phyloP scores from a whole-genome alignment of 64 coral and sea anemone genomes.

The Catalaphyllia jardinei region DNA sequence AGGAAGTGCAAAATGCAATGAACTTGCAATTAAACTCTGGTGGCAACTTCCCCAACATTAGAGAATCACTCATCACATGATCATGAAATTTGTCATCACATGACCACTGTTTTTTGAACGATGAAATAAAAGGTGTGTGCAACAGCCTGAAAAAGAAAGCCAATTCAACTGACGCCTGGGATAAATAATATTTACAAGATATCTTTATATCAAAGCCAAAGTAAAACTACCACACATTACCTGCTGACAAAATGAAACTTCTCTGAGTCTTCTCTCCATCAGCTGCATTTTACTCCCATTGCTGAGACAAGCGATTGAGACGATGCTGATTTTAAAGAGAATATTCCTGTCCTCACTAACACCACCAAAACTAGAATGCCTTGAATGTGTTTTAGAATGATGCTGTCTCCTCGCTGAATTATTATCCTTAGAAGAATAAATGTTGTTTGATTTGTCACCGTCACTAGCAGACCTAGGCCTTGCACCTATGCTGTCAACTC shows the following conservation, averaged over 20 bases:
- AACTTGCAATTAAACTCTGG: too few relatives aligned
- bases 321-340: conserved; percentile 64
- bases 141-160: too few relatives aligned
- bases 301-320: conserved; percentile 47
- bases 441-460: conserved; percentile 65
- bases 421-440: neutral
- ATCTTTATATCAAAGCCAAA: too few relatives aligned
- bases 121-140: too few relatives aligned
- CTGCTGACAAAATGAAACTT: conserved; percentile 99
- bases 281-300: conserved; percentile 38
- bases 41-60: too few relatives aligned
- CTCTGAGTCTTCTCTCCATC: conserved; percentile 85
- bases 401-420: neutral
- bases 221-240: neutral
- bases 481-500: conserved; percentile 6
- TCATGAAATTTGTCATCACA: too few relatives aligned
- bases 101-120: too few relatives aligned
- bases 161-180: too few relatives aligned
- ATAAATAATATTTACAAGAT: too few relatives aligned
- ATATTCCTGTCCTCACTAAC: conserved; percentile 67
- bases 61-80: too few relatives aligned
- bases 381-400: conserved; percentile 52
- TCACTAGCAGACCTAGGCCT: conserved; percentile 93
- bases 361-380: conserved; percentile 62
- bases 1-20: too few relatives aligned